These are phyloP conservation scores for Poecile montanus DNA, from an alignment of 2,797 vertebrate species.

Conservation along the genomic window DNA sequence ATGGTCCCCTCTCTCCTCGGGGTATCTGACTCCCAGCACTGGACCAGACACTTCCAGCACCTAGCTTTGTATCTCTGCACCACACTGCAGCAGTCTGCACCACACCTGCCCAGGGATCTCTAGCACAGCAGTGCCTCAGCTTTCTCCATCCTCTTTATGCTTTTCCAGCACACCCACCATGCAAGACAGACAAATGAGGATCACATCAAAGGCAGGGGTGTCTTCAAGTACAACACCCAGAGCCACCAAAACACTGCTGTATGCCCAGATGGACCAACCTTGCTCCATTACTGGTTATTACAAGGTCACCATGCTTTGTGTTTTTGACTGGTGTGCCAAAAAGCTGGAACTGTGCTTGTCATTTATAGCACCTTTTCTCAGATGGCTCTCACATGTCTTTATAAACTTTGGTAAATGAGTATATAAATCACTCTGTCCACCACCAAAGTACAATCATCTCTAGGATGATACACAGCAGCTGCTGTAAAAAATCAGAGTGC, in stretches of 20 bases:
- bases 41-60: not conserved
- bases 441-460: conserved; percentile 5
- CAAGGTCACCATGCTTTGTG: not conserved
- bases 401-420: conserved; percentile 49
- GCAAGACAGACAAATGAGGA: not conserved
- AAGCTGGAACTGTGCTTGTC: not conserved
- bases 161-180: not conserved
- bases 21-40: not conserved
- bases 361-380: conserved; percentile 25
- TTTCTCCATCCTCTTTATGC: not conserved
- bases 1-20: accelerated
- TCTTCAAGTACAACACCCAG: not conserved
- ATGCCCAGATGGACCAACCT: not conserved
- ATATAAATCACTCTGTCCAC: conserved; percentile 48
- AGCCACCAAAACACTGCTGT: not conserved
- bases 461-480: conserved; percentile 31
- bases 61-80: not conserved
- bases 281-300: not conserved
- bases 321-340: not conserved
- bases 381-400: conserved; percentile 27
- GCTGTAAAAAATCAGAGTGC: conserved; percentile 29
- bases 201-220: not conserved
- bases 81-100: not conserved
- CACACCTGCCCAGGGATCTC: not conserved
- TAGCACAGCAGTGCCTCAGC: not conserved